Evolutionary conservation across 37 sponge, comb jelly and placozoan genomes (phyloP).

Genomic region (Geodia barretti): DNA sequence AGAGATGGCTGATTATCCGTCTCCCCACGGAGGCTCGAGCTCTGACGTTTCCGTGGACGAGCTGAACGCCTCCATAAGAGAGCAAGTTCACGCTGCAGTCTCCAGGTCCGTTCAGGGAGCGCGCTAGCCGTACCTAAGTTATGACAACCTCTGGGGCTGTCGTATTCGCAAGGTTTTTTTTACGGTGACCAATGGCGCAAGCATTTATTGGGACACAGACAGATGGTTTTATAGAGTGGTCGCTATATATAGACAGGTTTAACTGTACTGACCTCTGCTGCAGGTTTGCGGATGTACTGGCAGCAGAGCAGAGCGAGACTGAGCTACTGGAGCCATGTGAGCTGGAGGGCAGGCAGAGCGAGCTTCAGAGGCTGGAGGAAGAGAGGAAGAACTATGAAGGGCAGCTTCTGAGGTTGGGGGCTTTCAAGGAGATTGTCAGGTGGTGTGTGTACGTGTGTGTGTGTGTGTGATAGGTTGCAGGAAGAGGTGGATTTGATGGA

Average conservation of each 20-base stretch:
- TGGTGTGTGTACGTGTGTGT: neutral
- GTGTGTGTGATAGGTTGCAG: neutral
- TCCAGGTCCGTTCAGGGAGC: neutral
- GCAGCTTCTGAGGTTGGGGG: neutral
- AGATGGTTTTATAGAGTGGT: too few species aligned
- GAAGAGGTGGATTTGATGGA: slow-evolving; percentile 16
- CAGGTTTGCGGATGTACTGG: neutral
- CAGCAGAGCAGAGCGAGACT: neutral
- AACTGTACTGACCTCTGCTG: neutral
- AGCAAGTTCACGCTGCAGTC: neutral
- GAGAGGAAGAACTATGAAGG: neutral
- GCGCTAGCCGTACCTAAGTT: too few species aligned
- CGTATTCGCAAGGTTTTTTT: too few species aligned
- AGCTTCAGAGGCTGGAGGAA: neutral
- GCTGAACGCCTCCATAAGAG: slow-evolving; percentile 7
- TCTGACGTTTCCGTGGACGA: neutral
- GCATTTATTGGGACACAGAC: too few species aligned
- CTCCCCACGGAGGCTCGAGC: neutral
- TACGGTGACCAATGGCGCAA: too few species aligned
- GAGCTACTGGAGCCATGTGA: neutral
- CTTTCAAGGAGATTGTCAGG: slow-evolving; percentile 4
- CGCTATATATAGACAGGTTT: too few species aligned
- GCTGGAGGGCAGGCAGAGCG: neutral
- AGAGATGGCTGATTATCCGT: too few species aligned
- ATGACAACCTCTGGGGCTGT: too few species aligned